Percentiles rank a stretch among this genome's conserved stretches.
phyloP scores from a whole-genome alignment of 2,888 invertebrate genomes.

The Molorchus minor region DNA sequence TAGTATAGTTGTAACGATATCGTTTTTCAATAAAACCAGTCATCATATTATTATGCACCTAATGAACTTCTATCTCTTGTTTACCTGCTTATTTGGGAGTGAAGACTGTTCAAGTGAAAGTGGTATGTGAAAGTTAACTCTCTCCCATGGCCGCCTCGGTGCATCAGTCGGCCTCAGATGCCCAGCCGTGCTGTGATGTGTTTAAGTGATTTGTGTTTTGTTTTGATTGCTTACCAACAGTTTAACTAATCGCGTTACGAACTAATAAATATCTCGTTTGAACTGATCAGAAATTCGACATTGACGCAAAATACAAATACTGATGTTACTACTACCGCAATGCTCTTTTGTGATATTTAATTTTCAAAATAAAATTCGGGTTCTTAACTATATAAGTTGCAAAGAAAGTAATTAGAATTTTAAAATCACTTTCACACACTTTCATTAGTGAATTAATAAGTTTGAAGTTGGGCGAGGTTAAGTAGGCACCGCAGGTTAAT shows the following conservation, averaged over 20 bases:
- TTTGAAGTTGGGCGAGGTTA: not conserved
- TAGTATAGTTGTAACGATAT: not conserved
- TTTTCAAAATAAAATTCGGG: too few species aligned
- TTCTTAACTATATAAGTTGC: not conserved
- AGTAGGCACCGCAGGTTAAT: not conserved
- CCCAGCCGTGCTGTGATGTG: constrained; percentile 60
- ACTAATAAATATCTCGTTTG: too few species aligned
- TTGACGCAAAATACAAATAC: constrained; percentile 1
- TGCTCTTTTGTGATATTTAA: constrained; percentile 31
- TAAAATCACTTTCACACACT: not conserved
- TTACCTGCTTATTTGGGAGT: constrained; percentile 8
- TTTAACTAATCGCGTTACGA: not conserved
- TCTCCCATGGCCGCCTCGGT: constrained; percentile 57
- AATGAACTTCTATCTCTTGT: constrained; percentile 12
- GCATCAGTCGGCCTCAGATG: constrained; percentile 59
- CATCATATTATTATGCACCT: constrained; percentile 12
- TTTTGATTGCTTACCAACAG: constrained; percentile 33
- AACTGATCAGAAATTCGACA: not conserved
- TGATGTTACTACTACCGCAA: not conserved
- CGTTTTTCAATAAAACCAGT: not conserved
- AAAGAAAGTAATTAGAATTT: not conserved
- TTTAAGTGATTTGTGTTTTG: constrained; percentile 52
- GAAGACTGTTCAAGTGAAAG: constrained; percentile 57
- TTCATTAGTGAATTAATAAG: not conserved
- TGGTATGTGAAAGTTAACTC: constrained; percentile 63